phyloP scores from a whole-genome alignment of 2,113 vertebrate genomes.

The Eclectus roratus region DNA sequence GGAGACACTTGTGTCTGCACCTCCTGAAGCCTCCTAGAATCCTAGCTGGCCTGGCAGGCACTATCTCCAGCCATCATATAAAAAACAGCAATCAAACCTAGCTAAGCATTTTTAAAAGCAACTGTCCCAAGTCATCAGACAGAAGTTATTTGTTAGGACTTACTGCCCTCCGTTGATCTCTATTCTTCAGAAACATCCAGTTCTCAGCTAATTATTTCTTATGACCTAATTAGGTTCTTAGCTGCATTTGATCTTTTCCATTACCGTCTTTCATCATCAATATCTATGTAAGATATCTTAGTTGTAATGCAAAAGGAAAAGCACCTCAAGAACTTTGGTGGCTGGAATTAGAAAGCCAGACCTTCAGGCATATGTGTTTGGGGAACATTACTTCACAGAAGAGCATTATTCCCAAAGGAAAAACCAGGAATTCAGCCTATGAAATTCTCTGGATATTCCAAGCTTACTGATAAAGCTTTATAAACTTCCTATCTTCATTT shows the following conservation, averaged over 20 bases:
- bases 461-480: not conserved
- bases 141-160: not conserved
- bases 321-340: not conserved
- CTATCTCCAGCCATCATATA: not conserved
- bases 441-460: not conserved
- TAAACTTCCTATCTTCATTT: not conserved
- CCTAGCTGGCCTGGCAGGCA: not conserved
- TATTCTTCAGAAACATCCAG: not conserved
- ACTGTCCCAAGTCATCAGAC: not conserved
- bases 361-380: not conserved
- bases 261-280: not conserved
- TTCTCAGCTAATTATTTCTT: slow-evolving; percentile 1
- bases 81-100: not conserved
- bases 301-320: not conserved
- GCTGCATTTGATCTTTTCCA: not conserved
- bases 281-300: not conserved
- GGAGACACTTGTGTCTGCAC: not conserved
- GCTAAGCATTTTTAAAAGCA: not conserved
- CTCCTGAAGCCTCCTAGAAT: not conserved
- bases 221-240: not conserved
- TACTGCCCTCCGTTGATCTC: not conserved
- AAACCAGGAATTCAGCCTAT: not conserved
- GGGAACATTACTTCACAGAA: not conserved
- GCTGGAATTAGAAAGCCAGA: not conserved
- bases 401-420: not conserved